These are phyloP conservation scores for Ophion ellenae DNA, from an alignment of 2,888 invertebrate species.

Conservation along the genomic window DNA sequence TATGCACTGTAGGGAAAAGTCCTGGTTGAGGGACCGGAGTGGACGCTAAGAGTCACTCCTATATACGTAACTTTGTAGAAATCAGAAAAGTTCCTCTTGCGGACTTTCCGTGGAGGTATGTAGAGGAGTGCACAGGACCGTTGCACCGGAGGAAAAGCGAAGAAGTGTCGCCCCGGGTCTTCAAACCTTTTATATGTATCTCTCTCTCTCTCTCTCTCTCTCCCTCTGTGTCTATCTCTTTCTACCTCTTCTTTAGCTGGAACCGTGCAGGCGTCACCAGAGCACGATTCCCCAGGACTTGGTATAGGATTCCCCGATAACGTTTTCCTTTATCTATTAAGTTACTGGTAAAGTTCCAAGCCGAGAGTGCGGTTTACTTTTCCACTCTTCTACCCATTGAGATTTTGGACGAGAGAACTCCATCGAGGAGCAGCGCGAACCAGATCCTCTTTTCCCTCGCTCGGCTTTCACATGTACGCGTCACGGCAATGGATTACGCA, in stretches of 20 bases:
- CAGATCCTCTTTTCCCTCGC: slow-evolving; percentile 41
- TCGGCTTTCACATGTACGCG: not conserved
- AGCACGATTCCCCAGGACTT: slow-evolving; percentile 52
- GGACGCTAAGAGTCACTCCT: not conserved
- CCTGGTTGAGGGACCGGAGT: not conserved
- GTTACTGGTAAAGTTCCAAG: slow-evolving; percentile 68
- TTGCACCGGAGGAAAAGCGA: slow-evolving; percentile 23
- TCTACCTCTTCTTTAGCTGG: slow-evolving; percentile 23
- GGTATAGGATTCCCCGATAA: slow-evolving; percentile 64
- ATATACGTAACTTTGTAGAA: slow-evolving; percentile 50
- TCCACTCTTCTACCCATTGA: slow-evolving; percentile 34
- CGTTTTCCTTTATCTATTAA: slow-evolving; percentile 72
- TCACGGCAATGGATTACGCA: slow-evolving; percentile 12
- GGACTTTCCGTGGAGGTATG: slow-evolving; percentile 16
- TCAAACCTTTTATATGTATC: slow-evolving; percentile 14
- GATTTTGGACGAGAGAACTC: slow-evolving; percentile 41
- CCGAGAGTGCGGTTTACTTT: slow-evolving; percentile 60
- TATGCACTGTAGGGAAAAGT: slow-evolving; percentile 15
- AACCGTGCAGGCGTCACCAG: slow-evolving; percentile 45
- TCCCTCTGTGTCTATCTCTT: not conserved
- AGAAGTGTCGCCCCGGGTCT: slow-evolving; percentile 38
- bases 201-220: not conserved
- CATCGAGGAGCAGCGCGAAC: slow-evolving; percentile 32
- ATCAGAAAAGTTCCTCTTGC: slow-evolving; percentile 69
- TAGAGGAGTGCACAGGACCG: slow-evolving; percentile 17